A percentile compares a stretch with the other conserved stretches of the same genome.
phyloP scores from a whole-genome alignment of 2,113 vertebrate species.

The Lanius collurio region DNA sequence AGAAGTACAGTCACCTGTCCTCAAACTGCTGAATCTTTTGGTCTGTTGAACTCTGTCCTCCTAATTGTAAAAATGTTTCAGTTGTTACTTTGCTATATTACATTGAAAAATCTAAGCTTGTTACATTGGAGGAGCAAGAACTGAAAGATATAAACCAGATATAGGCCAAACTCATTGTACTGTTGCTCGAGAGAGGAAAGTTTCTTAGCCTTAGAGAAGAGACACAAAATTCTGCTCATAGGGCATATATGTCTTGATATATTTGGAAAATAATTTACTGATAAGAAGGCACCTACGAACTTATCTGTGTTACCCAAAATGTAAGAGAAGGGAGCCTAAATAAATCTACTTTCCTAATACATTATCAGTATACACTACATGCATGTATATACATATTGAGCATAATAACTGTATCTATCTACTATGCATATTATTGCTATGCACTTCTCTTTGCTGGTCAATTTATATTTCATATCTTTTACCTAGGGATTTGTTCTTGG shows the following conservation, averaged over 20 bases:
- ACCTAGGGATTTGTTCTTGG: slow-evolving; percentile 67
- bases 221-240: background rate
- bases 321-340: background rate
- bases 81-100: background rate
- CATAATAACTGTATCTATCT: background rate
- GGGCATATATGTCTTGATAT: background rate
- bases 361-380: background rate
- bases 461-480: slow-evolving; percentile 73
- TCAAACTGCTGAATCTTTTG: background rate
- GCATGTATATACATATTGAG: background rate
- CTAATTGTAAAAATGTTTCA: background rate
- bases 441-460: slow-evolving; percentile 44
- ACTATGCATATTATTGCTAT: background rate
- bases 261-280: background rate
- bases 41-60: background rate
- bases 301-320: background rate
- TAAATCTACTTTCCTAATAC: background rate
- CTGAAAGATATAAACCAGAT: background rate
- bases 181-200: background rate
- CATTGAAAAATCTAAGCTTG: background rate
- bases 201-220: background rate
- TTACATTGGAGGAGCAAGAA: background rate
- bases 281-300: background rate
- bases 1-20: background rate
- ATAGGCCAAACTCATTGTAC: background rate